phyloP scores from a whole-genome alignment of 2,888 invertebrate genomes.

The Caenorhabditis zanzibari region DNA sequence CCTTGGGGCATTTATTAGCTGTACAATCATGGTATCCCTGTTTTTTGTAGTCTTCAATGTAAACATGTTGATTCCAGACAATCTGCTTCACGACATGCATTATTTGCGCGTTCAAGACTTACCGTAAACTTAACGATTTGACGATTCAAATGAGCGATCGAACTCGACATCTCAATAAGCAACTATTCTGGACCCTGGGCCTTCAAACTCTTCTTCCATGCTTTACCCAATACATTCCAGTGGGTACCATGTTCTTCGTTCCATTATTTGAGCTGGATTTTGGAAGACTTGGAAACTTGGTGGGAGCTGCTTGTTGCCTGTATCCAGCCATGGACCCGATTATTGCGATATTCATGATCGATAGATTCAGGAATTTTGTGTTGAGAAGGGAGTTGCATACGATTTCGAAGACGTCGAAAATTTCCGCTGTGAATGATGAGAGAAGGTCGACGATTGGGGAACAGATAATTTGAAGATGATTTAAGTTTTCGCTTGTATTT shows the following conservation, averaged over 20 bases:
- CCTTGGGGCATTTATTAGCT: slow-evolving; percentile 31
- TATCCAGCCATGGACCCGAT: slow-evolving; percentile 48
- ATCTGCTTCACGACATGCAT: slow-evolving; percentile 36
- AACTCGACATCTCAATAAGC: slow-evolving; percentile 35
- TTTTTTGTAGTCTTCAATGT: background rate
- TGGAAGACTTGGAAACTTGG: slow-evolving; percentile 38
- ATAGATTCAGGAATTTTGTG: slow-evolving; percentile 40
- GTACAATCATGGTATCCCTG: slow-evolving; percentile 25
- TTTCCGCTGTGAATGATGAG: slow-evolving; percentile 22
- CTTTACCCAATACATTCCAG: slow-evolving; percentile 50
- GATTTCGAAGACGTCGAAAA: slow-evolving; percentile 11
- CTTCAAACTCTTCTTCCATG: slow-evolving; percentile 48
- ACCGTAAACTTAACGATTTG: slow-evolving; percentile 35
- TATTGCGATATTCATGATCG: slow-evolving; percentile 54
- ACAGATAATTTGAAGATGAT: background rate
- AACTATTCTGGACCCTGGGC: slow-evolving; percentile 49
- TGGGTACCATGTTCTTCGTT: slow-evolving; percentile 41
- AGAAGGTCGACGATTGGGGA: slow-evolving; percentile 6
- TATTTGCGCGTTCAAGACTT: slow-evolving; percentile 44
- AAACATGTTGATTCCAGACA: background rate
- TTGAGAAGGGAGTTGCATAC: slow-evolving; percentile 18
- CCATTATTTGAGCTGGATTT: slow-evolving; percentile 49
- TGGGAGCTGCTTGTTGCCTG: slow-evolving; percentile 37
- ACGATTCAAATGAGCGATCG: slow-evolving; percentile 41
- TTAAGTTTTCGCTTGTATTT: background rate